Base-by-base conservation (phyloP, 2,888 invertebrate species). In the Exocentrus adspersus region DNA sequence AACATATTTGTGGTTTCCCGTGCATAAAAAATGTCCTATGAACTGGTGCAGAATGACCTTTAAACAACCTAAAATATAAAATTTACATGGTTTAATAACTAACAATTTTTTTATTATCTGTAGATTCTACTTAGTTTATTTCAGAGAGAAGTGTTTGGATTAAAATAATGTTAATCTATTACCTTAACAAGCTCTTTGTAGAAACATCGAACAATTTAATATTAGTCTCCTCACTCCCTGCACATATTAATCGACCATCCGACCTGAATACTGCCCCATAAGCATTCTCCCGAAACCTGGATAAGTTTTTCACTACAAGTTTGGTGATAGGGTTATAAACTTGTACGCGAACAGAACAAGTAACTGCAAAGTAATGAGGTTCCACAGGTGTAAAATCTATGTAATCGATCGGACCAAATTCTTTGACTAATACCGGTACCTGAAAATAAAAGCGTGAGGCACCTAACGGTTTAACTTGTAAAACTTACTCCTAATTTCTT, bases 361-460 rank as follows among this genome's bases (percentile, higher is more conserved):
- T 96, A 14, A 95, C 93, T 5, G 96, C 97, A 84, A 97, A 94
- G 80, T 93, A 90, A 84, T 94, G 88, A 0, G 97, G 97, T 77
- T 94, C 92, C 7, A 91, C 87, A 0, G 95, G 94, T 65, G 94
- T 93, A 79, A 98, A 95, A 80, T 96, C 93, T 43, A 98, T 88
- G 77, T 93, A 92, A 78, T 96, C 95, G 58, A 98, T 93, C 0
- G 94, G 90, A 17, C 95, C 95, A 82, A 93, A 95, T 82, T 98
- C 97, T 82, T 97, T 97, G 0, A 95, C 88, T 37, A 95, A 86
- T 1, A 94, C 92, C 20, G 96, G 95, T 62, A 89, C 86, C 96
- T 93, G 79, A 75, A 72, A 41, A 62, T 30, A 19, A 17, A 1
- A n/a, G 46, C 28, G 12, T 46, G 28, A 41, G 24, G 24, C n/a